A percentile compares a stretch with the other conserved stretches of the same genome.
These are phyloP conservation scores for Drosophila virilis DNA, from an alignment of 1,140 invertebrate species.

Conservation along the genomic window DNA sequence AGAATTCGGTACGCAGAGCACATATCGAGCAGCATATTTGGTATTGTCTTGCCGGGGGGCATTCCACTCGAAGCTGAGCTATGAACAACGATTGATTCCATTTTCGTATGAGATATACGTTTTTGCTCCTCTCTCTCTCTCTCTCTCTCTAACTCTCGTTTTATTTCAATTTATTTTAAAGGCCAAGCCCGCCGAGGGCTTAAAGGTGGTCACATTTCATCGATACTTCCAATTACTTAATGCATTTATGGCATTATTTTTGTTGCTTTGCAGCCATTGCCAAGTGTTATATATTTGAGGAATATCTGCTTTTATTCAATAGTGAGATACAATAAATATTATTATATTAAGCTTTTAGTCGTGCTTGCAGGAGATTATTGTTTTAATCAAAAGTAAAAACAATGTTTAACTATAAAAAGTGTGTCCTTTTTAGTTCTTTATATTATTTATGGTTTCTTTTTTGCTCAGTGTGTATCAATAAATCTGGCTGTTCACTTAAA, in stretches of 20 bases:
- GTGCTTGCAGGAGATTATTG: background rate
- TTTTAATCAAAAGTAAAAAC: background rate
- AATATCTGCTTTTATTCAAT: background rate
- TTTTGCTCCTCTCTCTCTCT: background rate
- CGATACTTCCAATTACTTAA: conserved; percentile 17
- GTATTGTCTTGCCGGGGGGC: conserved; percentile 45
- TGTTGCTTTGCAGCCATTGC: background rate
- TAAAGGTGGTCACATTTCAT: background rate
- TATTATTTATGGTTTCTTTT: no score
- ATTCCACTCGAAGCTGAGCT: conserved; percentile 29
- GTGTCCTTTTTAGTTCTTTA: no score
- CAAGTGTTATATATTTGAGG: background rate
- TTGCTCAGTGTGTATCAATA: no score
- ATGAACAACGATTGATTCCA: conserved; percentile 40
- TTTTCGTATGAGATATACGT: conserved; percentile 19
- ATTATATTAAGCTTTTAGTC: background rate
- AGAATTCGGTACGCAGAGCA: conserved; percentile 9
- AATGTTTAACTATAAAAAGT: no score
- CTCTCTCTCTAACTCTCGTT: background rate
- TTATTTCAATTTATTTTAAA: conserved; percentile 9
- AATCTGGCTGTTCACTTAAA: no score
- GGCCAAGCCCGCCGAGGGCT: background rate
- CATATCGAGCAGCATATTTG: conserved; percentile 43
- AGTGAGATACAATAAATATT: background rate
- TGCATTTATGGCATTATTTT: background rate